Evolutionary conservation across 1,140 invertebrate species (phyloP).

Genomic region (Aphidius gifuensis): DNA sequence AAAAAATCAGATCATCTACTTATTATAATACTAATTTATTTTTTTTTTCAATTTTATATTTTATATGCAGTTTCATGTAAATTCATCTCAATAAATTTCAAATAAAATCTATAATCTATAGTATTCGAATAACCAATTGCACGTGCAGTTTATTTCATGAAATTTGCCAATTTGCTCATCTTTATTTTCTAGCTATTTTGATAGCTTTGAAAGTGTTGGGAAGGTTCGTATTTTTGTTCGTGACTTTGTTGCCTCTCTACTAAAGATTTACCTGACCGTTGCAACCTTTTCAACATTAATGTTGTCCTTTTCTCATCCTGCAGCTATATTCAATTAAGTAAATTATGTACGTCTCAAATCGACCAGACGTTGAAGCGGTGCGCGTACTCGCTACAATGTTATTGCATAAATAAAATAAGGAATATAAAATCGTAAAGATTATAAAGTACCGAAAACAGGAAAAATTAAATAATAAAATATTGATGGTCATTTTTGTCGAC

Average conservation of each 20-base stretch:
- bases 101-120: not conserved
- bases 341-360: slow-evolving; percentile 34
- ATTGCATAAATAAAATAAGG: not conserved
- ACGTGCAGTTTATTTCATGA: slow-evolving; percentile 8
- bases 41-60: no score
- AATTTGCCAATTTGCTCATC: slow-evolving; percentile 3
- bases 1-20: no score
- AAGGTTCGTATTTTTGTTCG: not conserved
- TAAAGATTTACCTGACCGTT: no score
- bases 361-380: slow-evolving; percentile 21
- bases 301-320: slow-evolving; percentile 21
- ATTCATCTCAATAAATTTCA: slow-evolving; percentile 1
- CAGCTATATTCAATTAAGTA: slow-evolving; percentile 42
- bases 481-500: no score
- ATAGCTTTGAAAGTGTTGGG: not conserved
- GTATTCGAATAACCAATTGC: not conserved
- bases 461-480: no score
- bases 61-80: no score
- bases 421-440: no score
- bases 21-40: no score
- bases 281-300: no score
- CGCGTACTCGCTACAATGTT: slow-evolving; percentile 1
- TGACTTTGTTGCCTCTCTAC: slow-evolving; percentile 8
- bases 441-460: no score
- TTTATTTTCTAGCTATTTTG: not conserved